Conservation (phyloP, 2,797 vertebrate species). For the Enteromius argenteus region DNA sequence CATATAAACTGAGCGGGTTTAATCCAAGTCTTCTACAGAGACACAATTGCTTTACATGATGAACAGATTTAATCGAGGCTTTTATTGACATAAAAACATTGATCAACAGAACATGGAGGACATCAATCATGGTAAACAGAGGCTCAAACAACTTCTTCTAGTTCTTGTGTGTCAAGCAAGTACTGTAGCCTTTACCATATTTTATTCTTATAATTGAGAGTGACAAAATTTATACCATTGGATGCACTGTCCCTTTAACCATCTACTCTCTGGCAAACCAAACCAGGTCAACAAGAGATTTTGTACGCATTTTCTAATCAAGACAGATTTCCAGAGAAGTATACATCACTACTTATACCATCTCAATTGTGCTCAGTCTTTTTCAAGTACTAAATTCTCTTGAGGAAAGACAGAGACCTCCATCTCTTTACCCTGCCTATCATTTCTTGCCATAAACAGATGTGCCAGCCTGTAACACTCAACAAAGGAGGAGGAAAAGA, state of each 20-base stretch:
- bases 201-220: neutral
- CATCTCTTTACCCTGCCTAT: conserved; percentile 5
- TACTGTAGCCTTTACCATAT: neutral
- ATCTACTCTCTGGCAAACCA: neutral
- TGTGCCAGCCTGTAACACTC: conserved; percentile 26
- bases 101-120: neutral
- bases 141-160: no score
- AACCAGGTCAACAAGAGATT: neutral
- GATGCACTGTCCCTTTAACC: neutral
- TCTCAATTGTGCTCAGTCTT: neutral
- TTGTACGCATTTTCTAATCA: neutral
- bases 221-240: no score
- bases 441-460: conserved; percentile 9
- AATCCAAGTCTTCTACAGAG: neutral
- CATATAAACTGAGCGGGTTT: neutral
- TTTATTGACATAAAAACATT: neutral
- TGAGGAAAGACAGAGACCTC: neutral
- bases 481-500: neutral
- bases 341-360: neutral
- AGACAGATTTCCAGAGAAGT: neutral
- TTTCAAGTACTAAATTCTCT: neutral
- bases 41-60: neutral
- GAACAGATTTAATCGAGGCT: neutral
- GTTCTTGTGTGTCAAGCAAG: neutral
- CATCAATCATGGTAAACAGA: neutral